Base-by-base conservation (phyloP, 2,888 invertebrate species). In the Spatulosminthurus flaviceps region DNA sequence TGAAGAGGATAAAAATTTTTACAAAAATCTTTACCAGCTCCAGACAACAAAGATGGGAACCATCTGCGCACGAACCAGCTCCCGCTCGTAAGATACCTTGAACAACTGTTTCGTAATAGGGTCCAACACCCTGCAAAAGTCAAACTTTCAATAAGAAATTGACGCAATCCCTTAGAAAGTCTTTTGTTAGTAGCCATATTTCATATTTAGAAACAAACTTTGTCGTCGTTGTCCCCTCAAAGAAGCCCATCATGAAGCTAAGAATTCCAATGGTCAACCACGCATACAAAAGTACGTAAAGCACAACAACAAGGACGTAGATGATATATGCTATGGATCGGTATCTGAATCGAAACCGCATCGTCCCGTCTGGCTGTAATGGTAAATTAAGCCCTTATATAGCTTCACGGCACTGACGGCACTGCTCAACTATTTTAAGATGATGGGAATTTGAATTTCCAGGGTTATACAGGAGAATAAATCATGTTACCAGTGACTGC, bases 191-290 rank as follows among this genome's bases (percentile, higher is more conserved):
- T n/a, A n/a, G 28, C 29, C 29, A 70, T 16, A 11, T 13, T 11
- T 9, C 28, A 19, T 9, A 34, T 2, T 9, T 21, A 60, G 19
- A 16, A 60, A 60, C 70, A 28, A 5, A 70, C 70, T 21, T 4
- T 21, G 70, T 19, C 34, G 34, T 70, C 4, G 22, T 29, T 9
- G 13, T 34, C 11, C 72, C 51, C 9, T 43, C 51, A n/a, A 60
- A 60, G 74, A 26, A 74, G 1, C 74, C 74, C 11, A 74, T n/a
- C 43, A 60, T 60, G n/a, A 74, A 74, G 61, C 74, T 74, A n/a
- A 74, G 51, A 1, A 74, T 28, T 19, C 74, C 74, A 11, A 60
- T 13, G 1, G 74, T 60, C 9, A 74, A 9, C 43, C 26, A 43
- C 1, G 28, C 60, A 29, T 43, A 74, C 28, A 43, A n/a, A 60